Base-by-base conservation (phyloP, 2,797 vertebrate species). In the Chaetodon trifasciatus region DNA sequence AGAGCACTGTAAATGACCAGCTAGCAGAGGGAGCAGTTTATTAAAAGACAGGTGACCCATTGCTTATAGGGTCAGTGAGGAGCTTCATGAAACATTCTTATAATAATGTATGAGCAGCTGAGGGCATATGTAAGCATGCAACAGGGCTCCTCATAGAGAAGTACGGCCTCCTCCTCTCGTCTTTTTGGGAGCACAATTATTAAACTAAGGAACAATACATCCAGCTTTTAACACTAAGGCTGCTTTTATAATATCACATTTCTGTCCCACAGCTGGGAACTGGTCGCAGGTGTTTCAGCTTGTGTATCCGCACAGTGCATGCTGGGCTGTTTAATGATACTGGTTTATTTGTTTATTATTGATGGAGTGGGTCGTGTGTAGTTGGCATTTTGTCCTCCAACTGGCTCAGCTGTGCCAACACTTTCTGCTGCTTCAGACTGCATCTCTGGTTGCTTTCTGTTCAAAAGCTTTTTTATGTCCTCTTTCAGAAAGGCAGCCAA, bases 21-120 rank as follows among this genome's bases (percentile, higher is more conserved):
- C 47, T 40, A 68, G 72, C 74, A 60, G 62, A 8, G 24, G 40
- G 35, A 35, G n/a, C 13, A 53, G 46, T 40, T 78, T 61, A 53
- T 82, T 86, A 69, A 81, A 76, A 72, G 37, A 53, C 15, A 32
- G 17, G 39, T 47, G 67, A 86, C 64, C 23, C 70, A 1, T 17
- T 46, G 44, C 53, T 72, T 15, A 10, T 17, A 24, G 62, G 88
- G 71, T 87, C 71, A 79, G 55, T 4, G 47, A 70, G 53, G 69
- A 67, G 46, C 72, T 52, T 61, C 28, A 56, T 64, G 23, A 50
- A 70, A 63, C 44, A 2, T 39, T 63, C 49, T 52, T 0, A 69
- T 69, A 23, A 72, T 72, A 55, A 56, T 37, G 55, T 80, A 47
- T 3, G 32, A 19, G 5, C 1, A 61, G 39, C 32, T 19, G n/a